Evolutionary conservation across 2,888 invertebrate genomes (phyloP), one percentile per base, ranked within the genome.

Genomic region (Drosophila multiciliata): DNA sequence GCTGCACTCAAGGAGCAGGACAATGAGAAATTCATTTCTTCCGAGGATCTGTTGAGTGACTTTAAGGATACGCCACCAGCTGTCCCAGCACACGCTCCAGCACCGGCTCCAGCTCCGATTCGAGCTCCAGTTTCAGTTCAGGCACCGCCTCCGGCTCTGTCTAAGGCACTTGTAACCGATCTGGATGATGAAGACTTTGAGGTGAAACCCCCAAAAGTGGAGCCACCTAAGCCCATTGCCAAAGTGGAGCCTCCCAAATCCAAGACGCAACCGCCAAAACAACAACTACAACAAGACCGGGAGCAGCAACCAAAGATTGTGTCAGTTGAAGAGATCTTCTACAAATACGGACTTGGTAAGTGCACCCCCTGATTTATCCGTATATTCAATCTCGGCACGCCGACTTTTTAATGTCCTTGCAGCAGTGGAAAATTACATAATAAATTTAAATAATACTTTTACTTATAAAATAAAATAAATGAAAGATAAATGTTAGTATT

Each of bases 341-440:
- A 94, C 88, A 94, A 94, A 92, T 95, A 95, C 93, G 95, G 95
- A 71, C 92, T 95, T 74, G 95, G 95, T 95, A 90, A 95, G 95
- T 94, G 29, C 9, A 29, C 9, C 12, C 20, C 20, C 20, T 20
- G 4, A 15, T 15, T 15, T 45, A 23, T 15, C 29, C n/a, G n/a
- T n/a, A n/a, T 15, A 6, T 15, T 4, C 45, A 26, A 33, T 17
- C 55, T 72, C 40, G 48, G 48, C 45, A 42, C 57, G 49, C 55
- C 58, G 61, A 49, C 17, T 15, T n/a, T 48, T 45, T 17, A 36
- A 73, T 65, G 38, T 38, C 42, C 73, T 64, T 73, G 73, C 73
- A 53, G 54, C 42, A 29, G 23, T 20, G 1, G 6, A 7, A 36
- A 23, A 7, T n/a, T 7, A n/a, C 26, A 26, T 17, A 12, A 7